Evolutionary conservation across 2,888 invertebrate genomes (phyloP).

Genomic region (Drosophila antonietae): DNA sequence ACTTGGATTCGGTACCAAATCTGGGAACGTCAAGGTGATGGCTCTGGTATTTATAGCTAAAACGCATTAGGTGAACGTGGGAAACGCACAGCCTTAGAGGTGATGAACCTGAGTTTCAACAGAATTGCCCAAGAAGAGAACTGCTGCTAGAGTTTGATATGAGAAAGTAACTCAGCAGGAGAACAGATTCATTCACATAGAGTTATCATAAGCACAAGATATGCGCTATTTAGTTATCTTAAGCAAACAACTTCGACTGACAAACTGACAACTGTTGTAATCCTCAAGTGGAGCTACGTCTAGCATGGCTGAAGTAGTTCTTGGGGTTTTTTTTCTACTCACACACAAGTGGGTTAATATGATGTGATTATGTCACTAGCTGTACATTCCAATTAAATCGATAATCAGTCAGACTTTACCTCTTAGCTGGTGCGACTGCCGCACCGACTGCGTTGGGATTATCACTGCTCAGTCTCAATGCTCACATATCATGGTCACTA

Average conservation of each 20-base stretch:
- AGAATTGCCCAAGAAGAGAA: not conserved
- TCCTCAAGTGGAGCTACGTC: not conserved
- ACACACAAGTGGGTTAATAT: slow-evolving; percentile 54
- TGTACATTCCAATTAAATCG: slow-evolving; percentile 52
- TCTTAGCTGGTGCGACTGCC: slow-evolving; percentile 9
- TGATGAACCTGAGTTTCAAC: slow-evolving; percentile 22
- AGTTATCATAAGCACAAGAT: not conserved
- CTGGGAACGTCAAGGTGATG: slow-evolving; percentile 55
- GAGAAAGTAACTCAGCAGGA: not conserved
- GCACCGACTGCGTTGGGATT: slow-evolving; percentile 18
- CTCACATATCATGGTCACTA: slow-evolving; percentile 40
- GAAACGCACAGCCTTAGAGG: slow-evolving; percentile 33
- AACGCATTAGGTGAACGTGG: slow-evolving; percentile 32
- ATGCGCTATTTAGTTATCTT: not conserved
- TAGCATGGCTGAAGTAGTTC: not conserved
- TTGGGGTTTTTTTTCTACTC: slow-evolving; percentile 44
- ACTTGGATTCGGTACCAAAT: slow-evolving; percentile 35
- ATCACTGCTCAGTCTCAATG: slow-evolving; percentile 43
- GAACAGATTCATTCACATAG: not conserved
- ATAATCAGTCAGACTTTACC: slow-evolving; percentile 44
- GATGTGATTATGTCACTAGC: slow-evolving; percentile 44
- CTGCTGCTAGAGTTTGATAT: not conserved
- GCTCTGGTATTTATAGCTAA: slow-evolving; percentile 45
- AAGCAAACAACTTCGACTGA: not conserved
- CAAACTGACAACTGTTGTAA: not conserved